These are phyloP conservation scores for Spongilla lacustris DNA, from an alignment of 37 sponge, comb jelly and placozoan genomes.

Conservation along the genomic window DNA sequence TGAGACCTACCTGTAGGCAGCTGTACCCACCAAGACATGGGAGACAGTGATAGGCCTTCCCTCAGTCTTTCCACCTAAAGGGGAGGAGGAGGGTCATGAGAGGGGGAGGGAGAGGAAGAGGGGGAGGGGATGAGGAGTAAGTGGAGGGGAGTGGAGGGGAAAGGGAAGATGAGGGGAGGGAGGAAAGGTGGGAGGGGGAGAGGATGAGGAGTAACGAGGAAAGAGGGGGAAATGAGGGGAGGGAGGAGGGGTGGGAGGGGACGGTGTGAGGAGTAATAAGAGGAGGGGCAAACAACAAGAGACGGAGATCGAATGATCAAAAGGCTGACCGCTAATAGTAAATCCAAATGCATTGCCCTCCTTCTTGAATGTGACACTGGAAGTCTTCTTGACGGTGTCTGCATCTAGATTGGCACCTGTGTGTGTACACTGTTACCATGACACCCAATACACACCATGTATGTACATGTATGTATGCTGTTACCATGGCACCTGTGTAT, in stretches of 20 bases:
- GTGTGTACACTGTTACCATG: neutral
- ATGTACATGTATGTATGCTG: too few relatives aligned
- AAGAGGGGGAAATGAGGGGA: neutral
- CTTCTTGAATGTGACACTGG: constrained; percentile 44
- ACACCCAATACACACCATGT: too few relatives aligned
- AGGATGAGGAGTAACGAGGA: neutral
- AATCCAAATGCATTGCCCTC: constrained; percentile 80
- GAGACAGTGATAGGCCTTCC: constrained; percentile 82
- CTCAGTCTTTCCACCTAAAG: constrained; percentile 61
- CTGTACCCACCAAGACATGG: constrained; percentile 62
- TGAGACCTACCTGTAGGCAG: constrained; percentile 57
- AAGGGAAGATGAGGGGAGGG: too few relatives aligned
- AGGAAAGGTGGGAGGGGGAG: neutral
- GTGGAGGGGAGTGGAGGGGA: too few relatives aligned
- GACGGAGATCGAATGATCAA: too few relatives aligned
- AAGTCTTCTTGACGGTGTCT: constrained; percentile 61
- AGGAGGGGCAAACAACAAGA: neutral
- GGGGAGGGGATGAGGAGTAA: neutral
- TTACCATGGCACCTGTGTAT: too few relatives aligned
- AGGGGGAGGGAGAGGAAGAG: too few relatives aligned
- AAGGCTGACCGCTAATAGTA: constrained; percentile 61
- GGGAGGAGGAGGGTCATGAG: neutral
- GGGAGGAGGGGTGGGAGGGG: neutral
- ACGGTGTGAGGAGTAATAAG: neutral
- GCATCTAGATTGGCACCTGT: constrained; percentile 36